These are phyloP conservation scores for Nesoenas mayeri DNA, from an alignment of 2,113 vertebrate genomes.

Conservation along the genomic window DNA sequence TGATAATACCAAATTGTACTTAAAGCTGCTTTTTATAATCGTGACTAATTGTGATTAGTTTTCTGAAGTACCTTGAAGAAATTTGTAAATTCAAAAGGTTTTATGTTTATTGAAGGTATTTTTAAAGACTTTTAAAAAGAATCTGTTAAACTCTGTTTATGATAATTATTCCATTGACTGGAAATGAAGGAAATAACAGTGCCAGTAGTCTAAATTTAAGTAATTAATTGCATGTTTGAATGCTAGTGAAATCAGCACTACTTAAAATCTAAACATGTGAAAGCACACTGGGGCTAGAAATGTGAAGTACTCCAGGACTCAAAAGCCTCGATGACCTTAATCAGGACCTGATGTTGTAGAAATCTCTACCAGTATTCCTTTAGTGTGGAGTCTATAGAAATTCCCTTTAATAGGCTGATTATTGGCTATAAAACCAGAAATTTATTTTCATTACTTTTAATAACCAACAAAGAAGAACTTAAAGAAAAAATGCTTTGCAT, in stretches of 20 bases:
- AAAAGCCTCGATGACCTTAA: not conserved
- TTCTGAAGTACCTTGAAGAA: not conserved
- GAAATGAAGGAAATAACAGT: not conserved
- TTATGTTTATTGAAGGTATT: not conserved
- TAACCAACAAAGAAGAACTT: not conserved
- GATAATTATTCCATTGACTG: not conserved
- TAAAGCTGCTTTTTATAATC: not conserved
- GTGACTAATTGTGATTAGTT: not conserved
- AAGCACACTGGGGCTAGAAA: not conserved
- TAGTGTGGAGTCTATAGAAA: not conserved
- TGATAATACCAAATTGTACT: not conserved
- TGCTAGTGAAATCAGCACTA: not conserved
- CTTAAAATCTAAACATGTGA: not conserved
- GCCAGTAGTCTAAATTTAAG: not conserved
- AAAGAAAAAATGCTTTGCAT: not conserved
- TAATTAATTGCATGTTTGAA: not conserved
- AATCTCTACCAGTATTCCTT: not conserved
- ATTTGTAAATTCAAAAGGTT: not conserved
- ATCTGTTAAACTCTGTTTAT: not conserved
- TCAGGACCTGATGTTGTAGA: not conserved
- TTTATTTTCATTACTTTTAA: not conserved
- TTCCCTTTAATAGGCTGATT: not conserved
- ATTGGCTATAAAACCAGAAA: not conserved
- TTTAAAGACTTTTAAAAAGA: not conserved
- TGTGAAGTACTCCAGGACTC: not conserved